Percentiles rank a stretch among this genome's conserved stretches.
Conservation (phyloP, 2,113 vertebrate species). For the Sus scrofa region T2T-Sscrofa CM000824.6:137393001-137393500, state of each 20-base stretch:
- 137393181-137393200: background rate
- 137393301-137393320: background rate
- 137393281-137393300: background rate
- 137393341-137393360: background rate
- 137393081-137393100: background rate
- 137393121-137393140: background rate
- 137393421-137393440: background rate
- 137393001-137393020: background rate
- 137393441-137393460: background rate
- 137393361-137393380: background rate
- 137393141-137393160: background rate
- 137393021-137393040: background rate
- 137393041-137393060: background rate
- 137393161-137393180: background rate
- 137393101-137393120: background rate
- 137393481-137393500: background rate
- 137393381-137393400: background rate
- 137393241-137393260: background rate
- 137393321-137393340: background rate
- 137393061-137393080: background rate
- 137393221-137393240: background rate
- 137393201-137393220: background rate
- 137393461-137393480: background rate
- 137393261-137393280: background rate
- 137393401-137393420: background rate